These are phyloP conservation scores for Spicauda simplicius DNA, from an alignment of 2,888 invertebrate species.

Conservation along the genomic window DNA sequence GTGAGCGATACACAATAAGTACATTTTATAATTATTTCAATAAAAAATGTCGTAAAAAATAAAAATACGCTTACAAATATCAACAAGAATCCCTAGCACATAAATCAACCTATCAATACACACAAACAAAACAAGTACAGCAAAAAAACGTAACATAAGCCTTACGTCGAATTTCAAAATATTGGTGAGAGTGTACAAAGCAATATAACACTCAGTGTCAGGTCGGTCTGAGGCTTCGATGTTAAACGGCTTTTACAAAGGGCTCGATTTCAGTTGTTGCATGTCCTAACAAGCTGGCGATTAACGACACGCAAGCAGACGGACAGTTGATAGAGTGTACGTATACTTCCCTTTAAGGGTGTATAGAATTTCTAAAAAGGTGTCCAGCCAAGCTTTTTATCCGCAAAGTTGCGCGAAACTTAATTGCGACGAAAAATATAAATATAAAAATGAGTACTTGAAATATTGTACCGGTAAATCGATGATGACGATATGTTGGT, in stretches of 20 bases:
- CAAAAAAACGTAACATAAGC: conserved; percentile 19
- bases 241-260: conserved; percentile 33
- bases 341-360: conserved; percentile 11
- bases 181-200: conserved; percentile 25
- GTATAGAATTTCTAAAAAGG: conserved; percentile 10
- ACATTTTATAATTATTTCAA: too few species aligned
- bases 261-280: conserved; percentile 36
- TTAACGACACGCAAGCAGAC: conserved; percentile 34
- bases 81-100: too few species aligned
- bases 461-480: not conserved
- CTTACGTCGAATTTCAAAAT: conserved; percentile 22
- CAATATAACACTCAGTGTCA: conserved; percentile 32
- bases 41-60: too few species aligned
- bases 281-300: conserved; percentile 33
- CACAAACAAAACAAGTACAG: not conserved
- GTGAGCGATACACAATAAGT: too few species aligned
- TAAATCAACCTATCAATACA: not conserved
- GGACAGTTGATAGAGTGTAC: conserved; percentile 21
- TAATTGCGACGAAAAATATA: not conserved
- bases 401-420: not conserved
- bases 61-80: too few species aligned
- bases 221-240: conserved; percentile 30
- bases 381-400: conserved; percentile 2
- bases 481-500: not conserved
- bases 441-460: not conserved